phyloP scores from a whole-genome alignment of 2,888 invertebrate genomes.

The Barypeithes pellucidus region DNA sequence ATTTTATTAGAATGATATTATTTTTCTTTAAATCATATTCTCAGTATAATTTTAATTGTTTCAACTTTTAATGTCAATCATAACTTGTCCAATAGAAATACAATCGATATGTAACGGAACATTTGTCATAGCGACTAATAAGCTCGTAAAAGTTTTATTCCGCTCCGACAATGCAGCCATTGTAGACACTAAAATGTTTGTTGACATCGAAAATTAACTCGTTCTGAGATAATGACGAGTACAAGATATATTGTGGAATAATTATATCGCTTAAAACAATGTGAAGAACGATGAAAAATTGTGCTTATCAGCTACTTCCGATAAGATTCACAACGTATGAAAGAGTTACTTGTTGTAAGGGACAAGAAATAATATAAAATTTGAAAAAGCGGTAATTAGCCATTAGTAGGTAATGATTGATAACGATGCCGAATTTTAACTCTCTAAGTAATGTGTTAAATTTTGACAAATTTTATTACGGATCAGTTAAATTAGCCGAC shows the following conservation, averaged over 20 bases:
- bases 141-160: slow-evolving; percentile 14
- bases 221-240: background rate
- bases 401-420: too few species aligned
- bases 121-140: slow-evolving; percentile 12
- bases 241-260: slow-evolving; percentile 5
- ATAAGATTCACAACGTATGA: too few species aligned
- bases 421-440: too few species aligned
- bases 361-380: too few species aligned
- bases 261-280: slow-evolving; percentile 9
- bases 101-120: background rate
- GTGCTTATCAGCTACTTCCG: background rate
- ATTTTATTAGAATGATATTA: too few species aligned
- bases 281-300: background rate
- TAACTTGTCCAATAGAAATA: background rate
- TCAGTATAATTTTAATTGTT: too few species aligned
- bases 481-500: too few species aligned
- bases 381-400: too few species aligned
- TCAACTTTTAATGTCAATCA: background rate
- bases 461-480: too few species aligned
- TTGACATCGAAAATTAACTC: background rate
- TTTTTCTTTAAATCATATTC: too few species aligned
- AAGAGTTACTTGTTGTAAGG: too few species aligned
- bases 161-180: slow-evolving; percentile 15
- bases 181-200: slow-evolving; percentile 7
- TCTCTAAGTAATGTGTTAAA: too few species aligned